A percentile compares a stretch with the other conserved stretches of the same genome.
Conservation (phyloP, 2,888 invertebrate species). For the Steinernema carpocapsae region DNA sequence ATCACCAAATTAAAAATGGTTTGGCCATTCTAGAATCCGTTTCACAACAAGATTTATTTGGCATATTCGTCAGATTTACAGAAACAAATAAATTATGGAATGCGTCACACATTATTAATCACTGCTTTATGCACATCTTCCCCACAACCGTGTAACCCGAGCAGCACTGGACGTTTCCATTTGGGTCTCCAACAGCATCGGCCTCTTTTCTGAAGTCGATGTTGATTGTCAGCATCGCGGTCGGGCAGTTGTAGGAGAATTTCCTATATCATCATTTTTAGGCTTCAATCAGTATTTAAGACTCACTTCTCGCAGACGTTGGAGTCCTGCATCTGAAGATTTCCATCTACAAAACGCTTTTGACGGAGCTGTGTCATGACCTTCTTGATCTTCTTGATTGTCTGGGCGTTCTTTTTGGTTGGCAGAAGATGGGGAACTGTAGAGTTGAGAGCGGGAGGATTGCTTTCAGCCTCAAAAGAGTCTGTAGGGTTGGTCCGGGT, state of each 20-base stretch:
- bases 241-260: constrained; percentile 66
- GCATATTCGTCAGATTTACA: too few relatives aligned
- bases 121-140: constrained; percentile 14
- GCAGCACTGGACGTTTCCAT: constrained; percentile 48
- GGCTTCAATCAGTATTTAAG: neutral
- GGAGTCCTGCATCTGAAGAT: constrained; percentile 44
- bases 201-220: constrained; percentile 54
- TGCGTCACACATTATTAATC: neutral
- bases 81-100: too few relatives aligned
- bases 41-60: too few relatives aligned
- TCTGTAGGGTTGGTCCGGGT: constrained; percentile 36
- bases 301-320: constrained; percentile 48
- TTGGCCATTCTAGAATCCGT: too few relatives aligned
- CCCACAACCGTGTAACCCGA: constrained; percentile 33
- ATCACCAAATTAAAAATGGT: too few relatives aligned
- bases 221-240: constrained; percentile 62
- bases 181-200: constrained; percentile 36
- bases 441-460: neutral
- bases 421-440: constrained; percentile 35
- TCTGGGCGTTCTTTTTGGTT: constrained; percentile 45
- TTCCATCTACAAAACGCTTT: constrained; percentile 50
- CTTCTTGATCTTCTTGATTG: constrained; percentile 39
- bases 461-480: constrained; percentile 27
- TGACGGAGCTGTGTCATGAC: constrained; percentile 26
- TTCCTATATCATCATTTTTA: constrained; percentile 45